Evolutionary conservation across 1,140 invertebrate species (phyloP).

Genomic region (Nilaparvata lugens): DNA sequence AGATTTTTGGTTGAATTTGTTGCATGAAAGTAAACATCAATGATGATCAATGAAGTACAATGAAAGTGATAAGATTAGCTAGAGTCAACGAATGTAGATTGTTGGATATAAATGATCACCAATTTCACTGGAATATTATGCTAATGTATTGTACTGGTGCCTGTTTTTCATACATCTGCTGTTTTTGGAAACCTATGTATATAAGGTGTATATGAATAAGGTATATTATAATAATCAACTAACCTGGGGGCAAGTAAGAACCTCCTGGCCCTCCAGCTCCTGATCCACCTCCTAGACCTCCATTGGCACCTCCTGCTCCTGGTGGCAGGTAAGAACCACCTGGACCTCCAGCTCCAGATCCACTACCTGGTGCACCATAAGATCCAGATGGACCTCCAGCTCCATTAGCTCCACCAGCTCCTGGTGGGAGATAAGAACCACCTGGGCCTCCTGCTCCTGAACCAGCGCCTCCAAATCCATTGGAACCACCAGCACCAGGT

Average conservation of each 20-base stretch:
- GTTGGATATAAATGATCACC: too few species aligned
- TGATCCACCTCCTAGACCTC: not conserved
- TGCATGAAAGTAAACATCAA: too few species aligned
- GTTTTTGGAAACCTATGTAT: too few species aligned
- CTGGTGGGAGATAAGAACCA: not conserved
- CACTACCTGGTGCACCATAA: not conserved
- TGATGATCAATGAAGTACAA: too few species aligned
- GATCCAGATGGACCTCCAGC: not conserved
- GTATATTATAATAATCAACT: too few species aligned
- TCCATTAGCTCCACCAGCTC: not conserved
- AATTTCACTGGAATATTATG: too few species aligned
- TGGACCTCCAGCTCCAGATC: not conserved
- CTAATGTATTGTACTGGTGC: too few species aligned
- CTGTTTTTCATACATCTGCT: too few species aligned
- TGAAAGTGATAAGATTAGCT: too few species aligned
- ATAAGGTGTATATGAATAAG: too few species aligned
- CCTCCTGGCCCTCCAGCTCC: constrained; percentile 1
- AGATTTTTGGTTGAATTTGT: too few species aligned
- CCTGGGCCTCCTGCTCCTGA: not conserved
- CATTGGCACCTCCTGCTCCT: not conserved
- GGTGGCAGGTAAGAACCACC: not conserved
- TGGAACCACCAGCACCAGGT: not conserved
- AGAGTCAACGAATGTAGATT: too few species aligned
- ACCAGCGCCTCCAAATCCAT: not conserved
- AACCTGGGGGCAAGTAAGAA: not conserved